Base-by-base conservation (phyloP, 2,113 vertebrate genomes). In the Takifugu flavidus region DNA sequence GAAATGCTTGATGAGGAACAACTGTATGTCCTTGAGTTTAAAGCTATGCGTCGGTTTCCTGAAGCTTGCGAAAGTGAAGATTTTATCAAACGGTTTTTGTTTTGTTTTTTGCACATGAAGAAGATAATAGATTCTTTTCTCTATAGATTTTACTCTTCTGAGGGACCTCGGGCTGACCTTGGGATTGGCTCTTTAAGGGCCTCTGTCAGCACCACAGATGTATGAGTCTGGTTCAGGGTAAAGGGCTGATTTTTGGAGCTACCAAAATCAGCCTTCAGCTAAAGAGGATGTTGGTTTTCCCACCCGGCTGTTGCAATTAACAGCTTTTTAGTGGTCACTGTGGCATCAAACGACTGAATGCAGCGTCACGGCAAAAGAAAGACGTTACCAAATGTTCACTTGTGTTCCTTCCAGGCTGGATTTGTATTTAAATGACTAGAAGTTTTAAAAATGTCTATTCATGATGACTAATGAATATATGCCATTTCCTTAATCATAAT, bases 271-370 rank as follows among this genome's bases (percentile, higher is more conserved):
- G 58, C 42, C 28, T 25, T 62, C 31, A 52, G 26, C 46, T 78
- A 52, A 84, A 87, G 70, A 84, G 83, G 85, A 89, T 82, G 83
- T 88, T 55, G 28, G 65, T 67, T 82, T 66, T 20, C 42, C 56
- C 59, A 62, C 47, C 53, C 10, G 25, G 45, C 31, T 76, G 61
- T 84, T 80, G 84, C 80, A 88, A 74, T 27, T 82, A 87, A 86
- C 83, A 60, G 71, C 67, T 46, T 75, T 66, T 78, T 57, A 51
- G 58, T 67, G 62, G 74, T 78, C 44, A 64, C 53, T 15, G 28
- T 57, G 59, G 55, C 5, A 70, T 64, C 47, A 47, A 47, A 63
- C 57, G 72, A 74, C 66, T 72, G 66, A 80, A 79, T 72, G 81
- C 78, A 42, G 44, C 1, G 2, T 73, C 60, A 56, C n/a, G 54